Conservation (phyloP, 2,888 invertebrate species). For the Trichogramma dendrolimi region DNA sequence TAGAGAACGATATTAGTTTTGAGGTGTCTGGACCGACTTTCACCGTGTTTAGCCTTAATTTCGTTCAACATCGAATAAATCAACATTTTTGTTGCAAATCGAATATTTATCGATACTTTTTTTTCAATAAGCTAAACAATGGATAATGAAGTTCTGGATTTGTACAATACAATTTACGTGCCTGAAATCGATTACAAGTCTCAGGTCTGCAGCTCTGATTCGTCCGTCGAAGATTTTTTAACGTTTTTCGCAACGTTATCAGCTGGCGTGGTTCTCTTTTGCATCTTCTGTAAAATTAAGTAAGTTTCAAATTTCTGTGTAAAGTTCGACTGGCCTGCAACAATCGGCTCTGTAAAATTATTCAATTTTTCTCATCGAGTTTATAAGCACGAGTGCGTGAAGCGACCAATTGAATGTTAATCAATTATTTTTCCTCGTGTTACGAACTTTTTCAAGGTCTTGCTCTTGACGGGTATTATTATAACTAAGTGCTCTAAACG, state of each 20-base stretch:
- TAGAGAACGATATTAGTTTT: background rate
- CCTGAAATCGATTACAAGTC: background rate
- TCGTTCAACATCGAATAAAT: background rate
- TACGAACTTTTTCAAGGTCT: too few relatives aligned
- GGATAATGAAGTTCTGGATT: background rate
- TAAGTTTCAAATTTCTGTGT: background rate
- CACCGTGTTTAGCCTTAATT: background rate
- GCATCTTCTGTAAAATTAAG: slow-evolving; percentile 4
- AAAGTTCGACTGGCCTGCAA: too few relatives aligned
- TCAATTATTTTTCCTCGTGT: too few relatives aligned
- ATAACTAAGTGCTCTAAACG: too few relatives aligned
- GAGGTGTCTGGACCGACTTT: background rate
- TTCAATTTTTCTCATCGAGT: too few relatives aligned
- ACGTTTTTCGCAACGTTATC: background rate
- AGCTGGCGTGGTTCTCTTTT: background rate
- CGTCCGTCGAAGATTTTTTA: background rate
- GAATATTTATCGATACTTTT: background rate
- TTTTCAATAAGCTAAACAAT: background rate
- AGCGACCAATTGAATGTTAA: too few relatives aligned
- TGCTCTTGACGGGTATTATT: too few relatives aligned
- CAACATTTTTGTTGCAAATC: background rate
- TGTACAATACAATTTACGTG: background rate
- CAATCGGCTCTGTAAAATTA: too few relatives aligned
- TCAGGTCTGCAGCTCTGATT: background rate
- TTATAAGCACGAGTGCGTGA: too few relatives aligned